These are phyloP conservation scores for Burhinus bistriatus DNA, from an alignment of 2,113 vertebrate genomes.

Conservation along the genomic window DNA sequence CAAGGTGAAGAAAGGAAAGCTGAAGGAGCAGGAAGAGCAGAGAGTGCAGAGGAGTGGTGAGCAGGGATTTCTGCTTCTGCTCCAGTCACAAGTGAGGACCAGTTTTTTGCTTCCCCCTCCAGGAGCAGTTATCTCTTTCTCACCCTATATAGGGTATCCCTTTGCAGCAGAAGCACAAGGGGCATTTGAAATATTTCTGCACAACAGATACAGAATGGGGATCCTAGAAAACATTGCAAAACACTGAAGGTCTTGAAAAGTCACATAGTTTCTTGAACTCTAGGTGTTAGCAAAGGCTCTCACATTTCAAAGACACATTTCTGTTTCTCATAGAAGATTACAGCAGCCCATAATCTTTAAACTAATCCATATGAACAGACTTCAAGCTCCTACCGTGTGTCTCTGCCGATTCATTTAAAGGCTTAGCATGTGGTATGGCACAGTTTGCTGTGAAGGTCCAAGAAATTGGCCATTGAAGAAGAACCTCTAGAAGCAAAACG, in stretches of 20 bases:
- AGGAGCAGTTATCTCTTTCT: not conserved
- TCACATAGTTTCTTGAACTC: not conserved
- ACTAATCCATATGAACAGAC: not conserved
- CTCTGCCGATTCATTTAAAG: not conserved
- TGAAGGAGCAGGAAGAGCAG: not conserved
- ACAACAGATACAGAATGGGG: not conserved
- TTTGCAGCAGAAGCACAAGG: not conserved
- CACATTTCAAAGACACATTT: not conserved
- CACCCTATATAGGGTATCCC: not conserved
- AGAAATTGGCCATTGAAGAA: not conserved
- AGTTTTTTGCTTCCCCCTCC: not conserved
- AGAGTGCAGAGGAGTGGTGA: not conserved
- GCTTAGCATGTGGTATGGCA: accelerated
- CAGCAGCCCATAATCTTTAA: not conserved
- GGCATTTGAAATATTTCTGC: not conserved
- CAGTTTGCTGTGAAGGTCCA: not conserved
- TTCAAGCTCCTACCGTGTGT: not conserved
- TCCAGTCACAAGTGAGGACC: not conserved
- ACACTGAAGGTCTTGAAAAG: not conserved
- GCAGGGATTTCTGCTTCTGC: not conserved
- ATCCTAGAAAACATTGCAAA: not conserved
- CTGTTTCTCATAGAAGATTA: not conserved
- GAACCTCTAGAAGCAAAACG: not conserved
- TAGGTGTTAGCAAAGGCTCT: not conserved
- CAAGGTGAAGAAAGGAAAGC: not conserved